A percentile compares a stretch with the other conserved stretches of the same genome.
Conservation (phyloP, 2,113 vertebrate species). For the Pedionomus torquatus region DNA sequence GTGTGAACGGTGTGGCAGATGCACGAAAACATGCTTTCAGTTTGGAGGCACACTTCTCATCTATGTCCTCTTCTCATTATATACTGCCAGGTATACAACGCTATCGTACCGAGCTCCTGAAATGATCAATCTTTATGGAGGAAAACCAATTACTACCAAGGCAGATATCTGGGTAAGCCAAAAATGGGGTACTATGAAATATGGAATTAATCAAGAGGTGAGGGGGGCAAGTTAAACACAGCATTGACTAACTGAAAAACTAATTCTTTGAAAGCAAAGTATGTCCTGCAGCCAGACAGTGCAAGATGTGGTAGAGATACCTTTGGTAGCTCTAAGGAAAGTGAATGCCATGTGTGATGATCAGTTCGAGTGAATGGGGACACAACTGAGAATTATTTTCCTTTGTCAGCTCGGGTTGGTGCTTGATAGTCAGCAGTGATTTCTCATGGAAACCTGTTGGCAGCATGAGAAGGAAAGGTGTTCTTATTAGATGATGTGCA, state of each 20-base stretch:
- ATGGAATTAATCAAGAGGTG: not conserved
- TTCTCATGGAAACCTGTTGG: not conserved
- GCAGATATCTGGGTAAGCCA: conserved; percentile 97
- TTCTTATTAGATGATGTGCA: not conserved
- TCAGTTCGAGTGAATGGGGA: not conserved
- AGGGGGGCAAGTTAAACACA: not conserved
- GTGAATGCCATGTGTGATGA: accelerated
- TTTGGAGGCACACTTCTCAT: not conserved
- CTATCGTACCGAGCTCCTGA: conserved; percentile 96
- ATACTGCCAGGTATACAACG: conserved; percentile 89
- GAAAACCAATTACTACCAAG: conserved; percentile 95
- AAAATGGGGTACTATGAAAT: not conserved
- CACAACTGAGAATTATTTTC: not conserved
- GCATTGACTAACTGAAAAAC: not conserved
- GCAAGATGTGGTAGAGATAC: not conserved
- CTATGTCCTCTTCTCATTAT: not conserved
- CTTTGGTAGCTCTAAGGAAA: not conserved
- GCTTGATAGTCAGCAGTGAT: not conserved
- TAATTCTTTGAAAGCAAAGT: not conserved
- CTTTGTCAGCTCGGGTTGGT: not conserved
- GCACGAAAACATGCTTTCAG: accelerated
- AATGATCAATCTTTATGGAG: conserved; percentile 98
- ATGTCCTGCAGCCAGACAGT: accelerated
- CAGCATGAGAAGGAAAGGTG: not conserved
- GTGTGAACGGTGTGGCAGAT: too few relatives aligned